Evolutionary conservation across 2,113 vertebrate genomes (phyloP).

Genomic region (Clarias magur): DNA sequence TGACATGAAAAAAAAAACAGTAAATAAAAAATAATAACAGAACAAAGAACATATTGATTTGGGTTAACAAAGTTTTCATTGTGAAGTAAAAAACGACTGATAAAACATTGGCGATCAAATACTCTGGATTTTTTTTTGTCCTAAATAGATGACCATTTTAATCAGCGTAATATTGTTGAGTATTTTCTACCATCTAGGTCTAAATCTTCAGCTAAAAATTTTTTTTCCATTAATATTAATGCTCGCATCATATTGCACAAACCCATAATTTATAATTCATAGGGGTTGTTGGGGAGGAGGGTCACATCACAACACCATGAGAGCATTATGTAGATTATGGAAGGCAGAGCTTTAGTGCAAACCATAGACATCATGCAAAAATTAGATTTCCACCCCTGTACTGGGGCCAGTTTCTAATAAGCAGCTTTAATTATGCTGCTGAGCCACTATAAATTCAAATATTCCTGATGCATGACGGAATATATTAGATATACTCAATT

Average conservation of each 20-base stretch:
- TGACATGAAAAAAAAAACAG: conserved; percentile 25
- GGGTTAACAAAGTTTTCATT: conserved; percentile 20
- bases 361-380: conserved; percentile 64
- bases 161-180: conserved; percentile 59
- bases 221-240: conserved; percentile 63
- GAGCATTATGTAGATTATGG: conserved; percentile 54
- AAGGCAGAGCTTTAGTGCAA: conserved; percentile 53
- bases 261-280: conserved; percentile 74
- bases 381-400: conserved; percentile 62
- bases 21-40: conserved; percentile 1
- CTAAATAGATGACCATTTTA: conserved; percentile 36
- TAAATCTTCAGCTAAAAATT: conserved; percentile 51
- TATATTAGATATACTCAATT: neutral
- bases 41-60: conserved; percentile 41
- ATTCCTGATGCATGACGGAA: neutral
- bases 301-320: conserved; percentile 55
- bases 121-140: neutral
- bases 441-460: conserved; percentile 18
- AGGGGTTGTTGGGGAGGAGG: conserved; percentile 44
- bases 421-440: conserved; percentile 11
- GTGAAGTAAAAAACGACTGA: conserved; percentile 13
- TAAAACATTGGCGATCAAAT: conserved; percentile 32
- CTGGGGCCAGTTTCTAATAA: conserved; percentile 41
- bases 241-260: conserved; percentile 71
- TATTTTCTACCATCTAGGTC: conserved; percentile 51